Evolutionary conservation across 2,888 invertebrate species (phyloP).

Genomic region (Parnassius orleans): DNA sequence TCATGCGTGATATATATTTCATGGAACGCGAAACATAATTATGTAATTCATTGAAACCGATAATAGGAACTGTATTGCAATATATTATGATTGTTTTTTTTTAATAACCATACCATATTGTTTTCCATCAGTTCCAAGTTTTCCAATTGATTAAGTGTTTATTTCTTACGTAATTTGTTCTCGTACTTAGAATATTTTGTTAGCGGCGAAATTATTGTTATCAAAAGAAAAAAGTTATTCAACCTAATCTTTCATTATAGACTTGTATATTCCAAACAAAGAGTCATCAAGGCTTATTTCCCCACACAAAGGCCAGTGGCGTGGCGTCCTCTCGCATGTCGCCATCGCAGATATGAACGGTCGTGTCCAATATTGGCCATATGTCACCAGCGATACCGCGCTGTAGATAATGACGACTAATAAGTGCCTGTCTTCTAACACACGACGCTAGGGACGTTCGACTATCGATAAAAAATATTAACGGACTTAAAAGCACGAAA

Average conservation of each 20-base stretch:
- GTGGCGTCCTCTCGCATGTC: slow-evolving; percentile 64
- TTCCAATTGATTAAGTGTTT: too few species aligned
- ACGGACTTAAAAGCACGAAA: neutral
- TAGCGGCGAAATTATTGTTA: too few species aligned
- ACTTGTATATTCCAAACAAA: slow-evolving; percentile 37
- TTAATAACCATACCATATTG: too few species aligned
- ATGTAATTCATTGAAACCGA: too few species aligned
- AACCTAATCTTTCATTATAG: slow-evolving; percentile 6
- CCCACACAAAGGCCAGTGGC: slow-evolving; percentile 51
- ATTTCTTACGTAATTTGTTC: too few species aligned
- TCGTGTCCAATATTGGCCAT: slow-evolving; percentile 74
- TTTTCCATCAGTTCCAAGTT: too few species aligned
- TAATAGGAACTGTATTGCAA: too few species aligned
- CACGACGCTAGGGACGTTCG: slow-evolving; percentile 47
- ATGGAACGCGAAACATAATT: too few species aligned
- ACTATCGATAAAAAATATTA: slow-evolving; percentile 36
- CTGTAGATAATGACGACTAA: slow-evolving; percentile 75
- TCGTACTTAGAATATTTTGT: too few species aligned
- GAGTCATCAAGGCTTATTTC: slow-evolving; percentile 64
- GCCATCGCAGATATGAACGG: slow-evolving; percentile 52
- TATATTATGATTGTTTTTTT: too few species aligned
- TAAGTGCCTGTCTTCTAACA: slow-evolving; percentile 78
- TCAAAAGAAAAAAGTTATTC: neutral
- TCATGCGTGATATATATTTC: too few species aligned
- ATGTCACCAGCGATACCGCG: slow-evolving; percentile 73